Evolutionary conservation across 2,797 vertebrate genomes (phyloP).

Genomic region (Diplodus puntazzo): DNA sequence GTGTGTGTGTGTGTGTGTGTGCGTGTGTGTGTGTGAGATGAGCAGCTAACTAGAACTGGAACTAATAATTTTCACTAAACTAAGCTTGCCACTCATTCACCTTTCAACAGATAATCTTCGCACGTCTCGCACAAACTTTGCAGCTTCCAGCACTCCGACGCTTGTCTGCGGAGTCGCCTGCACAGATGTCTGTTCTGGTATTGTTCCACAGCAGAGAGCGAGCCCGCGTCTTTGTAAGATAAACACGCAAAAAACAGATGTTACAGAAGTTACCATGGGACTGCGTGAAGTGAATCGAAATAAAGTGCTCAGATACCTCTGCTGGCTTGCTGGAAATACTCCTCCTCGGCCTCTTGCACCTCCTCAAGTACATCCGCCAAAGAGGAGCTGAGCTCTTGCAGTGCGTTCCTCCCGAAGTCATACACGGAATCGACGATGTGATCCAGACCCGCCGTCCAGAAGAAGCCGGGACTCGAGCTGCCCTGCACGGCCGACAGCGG

Average conservation of each 20-base stretch:
- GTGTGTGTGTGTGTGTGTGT: not conserved
- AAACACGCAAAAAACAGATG: not conserved
- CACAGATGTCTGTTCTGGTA: slow-evolving; percentile 70
- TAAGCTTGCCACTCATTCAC: slow-evolving; percentile 63
- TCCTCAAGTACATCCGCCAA: slow-evolving; percentile 77
- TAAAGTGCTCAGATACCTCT: slow-evolving; percentile 72
- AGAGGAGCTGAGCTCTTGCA: slow-evolving; percentile 81
- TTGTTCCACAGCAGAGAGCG: slow-evolving; percentile 2
- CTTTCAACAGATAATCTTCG: slow-evolving; percentile 81
- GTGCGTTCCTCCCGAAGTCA: slow-evolving; percentile 84
- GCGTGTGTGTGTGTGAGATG: not conserved
- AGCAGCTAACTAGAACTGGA: not conserved
- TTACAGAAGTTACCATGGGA: not conserved
- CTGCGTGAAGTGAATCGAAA: not conserved
- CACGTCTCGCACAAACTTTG: slow-evolving; percentile 86
- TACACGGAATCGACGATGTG: slow-evolving; percentile 80
- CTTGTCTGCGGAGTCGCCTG: slow-evolving; percentile 82
- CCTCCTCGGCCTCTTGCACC: slow-evolving; percentile 68
- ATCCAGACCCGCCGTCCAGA: slow-evolving; percentile 73
- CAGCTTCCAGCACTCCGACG: slow-evolving; percentile 85
- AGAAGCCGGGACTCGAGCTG: slow-evolving; percentile 20
- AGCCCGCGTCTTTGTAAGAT: slow-evolving; percentile 33
- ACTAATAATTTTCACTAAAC: not conserved
- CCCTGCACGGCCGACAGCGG: slow-evolving; percentile 62
- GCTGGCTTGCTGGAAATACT: slow-evolving; percentile 60